A percentile compares a stretch with the other conserved stretches of the same genome.
Evolutionary conservation across 1,140 invertebrate genomes (phyloP).

Genomic region (Leucophenga varia): DNA sequence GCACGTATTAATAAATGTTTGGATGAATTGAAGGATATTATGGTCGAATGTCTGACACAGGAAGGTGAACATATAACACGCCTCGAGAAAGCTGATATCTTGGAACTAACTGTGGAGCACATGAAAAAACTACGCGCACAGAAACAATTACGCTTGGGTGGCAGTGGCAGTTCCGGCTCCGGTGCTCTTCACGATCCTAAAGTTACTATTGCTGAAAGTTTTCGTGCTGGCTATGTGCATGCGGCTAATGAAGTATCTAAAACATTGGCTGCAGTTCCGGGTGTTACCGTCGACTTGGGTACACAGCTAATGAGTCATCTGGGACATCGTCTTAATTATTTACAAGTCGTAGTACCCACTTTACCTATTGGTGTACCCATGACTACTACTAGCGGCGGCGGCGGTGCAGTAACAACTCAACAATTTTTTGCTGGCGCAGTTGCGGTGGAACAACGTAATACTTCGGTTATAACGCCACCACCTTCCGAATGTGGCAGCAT

Average conservation of each 20-base stretch:
- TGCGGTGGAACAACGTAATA: conserved; percentile 11
- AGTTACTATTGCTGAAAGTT: conserved; percentile 62
- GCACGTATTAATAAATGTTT: conserved; percentile 86
- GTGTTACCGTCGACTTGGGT: conserved; percentile 82
- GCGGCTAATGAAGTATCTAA: conserved; percentile 74
- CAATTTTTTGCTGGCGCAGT: background rate
- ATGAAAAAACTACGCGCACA: conserved; percentile 72
- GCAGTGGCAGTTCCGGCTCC: conserved; percentile 5
- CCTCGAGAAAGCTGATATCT: conserved; percentile 87
- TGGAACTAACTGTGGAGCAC: conserved; percentile 86
- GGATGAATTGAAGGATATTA: conserved; percentile 83
- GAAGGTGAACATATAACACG: conserved; percentile 81
- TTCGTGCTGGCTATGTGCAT: conserved; percentile 78
- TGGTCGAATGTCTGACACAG: conserved; percentile 60
- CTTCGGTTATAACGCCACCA: conserved; percentile 39
- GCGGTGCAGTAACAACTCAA: conserved; percentile 4
- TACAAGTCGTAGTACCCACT: conserved; percentile 52
- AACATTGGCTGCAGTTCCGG: conserved; percentile 79
- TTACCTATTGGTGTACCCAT: conserved; percentile 32
- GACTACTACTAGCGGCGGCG: conserved; percentile 16
- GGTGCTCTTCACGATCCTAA: conserved; percentile 45
- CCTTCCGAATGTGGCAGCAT: conserved; percentile 52
- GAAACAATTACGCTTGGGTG: conserved; percentile 59
- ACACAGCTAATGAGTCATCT: conserved; percentile 86
- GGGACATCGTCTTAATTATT: conserved; percentile 74